Conservation (phyloP, 2,113 vertebrate genomes). For the Nibea albiflora region DNA sequence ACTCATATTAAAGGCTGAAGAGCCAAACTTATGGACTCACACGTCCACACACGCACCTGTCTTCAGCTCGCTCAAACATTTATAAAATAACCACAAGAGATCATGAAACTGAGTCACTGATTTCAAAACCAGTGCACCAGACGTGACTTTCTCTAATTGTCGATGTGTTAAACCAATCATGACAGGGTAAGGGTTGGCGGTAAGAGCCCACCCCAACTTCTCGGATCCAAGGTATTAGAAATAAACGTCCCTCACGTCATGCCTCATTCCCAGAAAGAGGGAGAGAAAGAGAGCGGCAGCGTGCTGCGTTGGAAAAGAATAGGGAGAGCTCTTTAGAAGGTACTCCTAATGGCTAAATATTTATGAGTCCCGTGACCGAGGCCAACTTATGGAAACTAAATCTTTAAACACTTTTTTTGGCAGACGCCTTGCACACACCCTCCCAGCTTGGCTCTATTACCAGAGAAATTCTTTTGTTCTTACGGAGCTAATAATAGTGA, state of each 20-base stretch:
- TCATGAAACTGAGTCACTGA: slow-evolving; percentile 33
- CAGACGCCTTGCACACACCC: slow-evolving; percentile 83
- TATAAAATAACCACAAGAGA: slow-evolving; percentile 38
- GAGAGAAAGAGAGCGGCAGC: slow-evolving; percentile 12
- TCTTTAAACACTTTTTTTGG: slow-evolving; percentile 87
- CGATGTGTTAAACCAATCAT: slow-evolving; percentile 69
- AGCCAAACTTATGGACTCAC: not conserved
- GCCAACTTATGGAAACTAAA: slow-evolving; percentile 88
- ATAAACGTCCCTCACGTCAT: slow-evolving; percentile 68
- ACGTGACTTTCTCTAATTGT: slow-evolving; percentile 38
- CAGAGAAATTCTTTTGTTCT: slow-evolving; percentile 95
- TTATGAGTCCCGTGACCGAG: slow-evolving; percentile 81
- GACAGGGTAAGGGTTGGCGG: slow-evolving; percentile 24
- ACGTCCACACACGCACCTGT: slow-evolving; percentile 56
- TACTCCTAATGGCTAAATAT: slow-evolving; percentile 80
- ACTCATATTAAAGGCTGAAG: not conserved
- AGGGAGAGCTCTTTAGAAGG: slow-evolving; percentile 68
- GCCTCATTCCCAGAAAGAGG: slow-evolving; percentile 63
- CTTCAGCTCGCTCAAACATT: slow-evolving; percentile 28
- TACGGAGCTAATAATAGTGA: slow-evolving; percentile 92
- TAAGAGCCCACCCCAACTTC: slow-evolving; percentile 41
- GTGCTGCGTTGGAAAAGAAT: slow-evolving; percentile 65
- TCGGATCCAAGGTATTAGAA: slow-evolving; percentile 70
- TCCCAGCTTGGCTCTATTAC: slow-evolving; percentile 87
- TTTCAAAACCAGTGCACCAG: slow-evolving; percentile 66